A percentile compares a stretch with the other conserved stretches of the same genome.
Conservation (phyloP, 1,140 invertebrate genomes). For the Micrasema minimum region DNA sequence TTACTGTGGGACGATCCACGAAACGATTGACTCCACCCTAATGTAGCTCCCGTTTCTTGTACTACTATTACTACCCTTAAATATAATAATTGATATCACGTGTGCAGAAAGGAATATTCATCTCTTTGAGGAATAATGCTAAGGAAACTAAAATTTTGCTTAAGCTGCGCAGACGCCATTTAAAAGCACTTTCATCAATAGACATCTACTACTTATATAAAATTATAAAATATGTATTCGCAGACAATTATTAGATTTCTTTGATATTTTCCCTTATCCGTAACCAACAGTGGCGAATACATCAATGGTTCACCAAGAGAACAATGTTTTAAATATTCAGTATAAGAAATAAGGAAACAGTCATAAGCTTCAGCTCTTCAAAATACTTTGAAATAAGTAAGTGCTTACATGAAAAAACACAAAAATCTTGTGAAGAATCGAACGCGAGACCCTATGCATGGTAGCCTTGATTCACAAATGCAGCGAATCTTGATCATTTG, state of each 20-base stretch:
- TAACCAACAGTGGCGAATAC: too few species aligned
- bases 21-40: neutral
- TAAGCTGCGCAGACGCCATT: neutral
- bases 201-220: neutral
- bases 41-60: slow-evolving; percentile 21
- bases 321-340: too few species aligned
- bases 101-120: slow-evolving; percentile 25
- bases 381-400: too few species aligned
- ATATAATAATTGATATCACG: slow-evolving; percentile 35
- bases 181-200: neutral
- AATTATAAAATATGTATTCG: neutral
- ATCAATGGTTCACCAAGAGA: too few species aligned
- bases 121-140: neutral
- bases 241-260: neutral
- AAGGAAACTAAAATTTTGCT: neutral
- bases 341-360: too few species aligned
- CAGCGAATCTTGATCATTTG: too few species aligned
- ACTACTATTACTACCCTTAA: neutral
- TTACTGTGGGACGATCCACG: neutral
- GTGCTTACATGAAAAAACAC: too few species aligned
- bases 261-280: too few species aligned
- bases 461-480: too few species aligned
- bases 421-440: too few species aligned
- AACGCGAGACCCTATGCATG: too few species aligned
- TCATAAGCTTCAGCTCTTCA: too few species aligned